Evolutionary conservation across 2,113 vertebrate genomes (phyloP).

Genomic region (Corythoichthys haematopterus): DNA sequence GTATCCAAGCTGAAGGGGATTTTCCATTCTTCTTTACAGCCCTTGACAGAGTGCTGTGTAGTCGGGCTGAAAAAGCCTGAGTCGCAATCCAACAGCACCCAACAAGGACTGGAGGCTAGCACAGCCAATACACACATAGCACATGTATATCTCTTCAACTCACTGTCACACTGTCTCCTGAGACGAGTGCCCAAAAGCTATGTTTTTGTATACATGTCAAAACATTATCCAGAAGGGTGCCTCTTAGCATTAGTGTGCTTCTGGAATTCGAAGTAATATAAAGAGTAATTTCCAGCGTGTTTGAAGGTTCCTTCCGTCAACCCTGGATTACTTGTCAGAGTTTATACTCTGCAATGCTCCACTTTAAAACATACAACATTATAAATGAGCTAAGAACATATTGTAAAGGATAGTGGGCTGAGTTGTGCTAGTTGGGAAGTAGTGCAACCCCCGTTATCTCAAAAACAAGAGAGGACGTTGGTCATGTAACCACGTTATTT

Average conservation of each 20-base stretch:
- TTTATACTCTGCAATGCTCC: neutral
- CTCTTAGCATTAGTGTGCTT: slow-evolving; percentile 54
- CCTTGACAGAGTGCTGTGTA: slow-evolving; percentile 51
- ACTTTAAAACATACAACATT: neutral
- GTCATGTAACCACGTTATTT: no score
- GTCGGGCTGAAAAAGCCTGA: slow-evolving; percentile 39
- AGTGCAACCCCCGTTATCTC: no score
- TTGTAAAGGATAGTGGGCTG: no score
- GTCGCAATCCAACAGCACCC: slow-evolving; percentile 69
- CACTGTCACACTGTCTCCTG: slow-evolving; percentile 55
- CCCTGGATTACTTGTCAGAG: neutral
- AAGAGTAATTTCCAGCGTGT: slow-evolving; percentile 23
- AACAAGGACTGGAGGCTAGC: slow-evolving; percentile 74
- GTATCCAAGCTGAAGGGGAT: slow-evolving; percentile 58
- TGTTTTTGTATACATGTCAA: slow-evolving; percentile 52
- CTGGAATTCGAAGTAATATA: slow-evolving; percentile 38
- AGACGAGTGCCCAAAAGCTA: slow-evolving; percentile 62
- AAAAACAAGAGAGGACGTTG: no score
- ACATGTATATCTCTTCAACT: slow-evolving; percentile 53
- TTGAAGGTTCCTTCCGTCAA: slow-evolving; percentile 30
- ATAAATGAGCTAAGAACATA: neutral
- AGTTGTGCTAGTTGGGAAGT: no score
- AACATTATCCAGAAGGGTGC: slow-evolving; percentile 50
- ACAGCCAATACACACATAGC: slow-evolving; percentile 46
- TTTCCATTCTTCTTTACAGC: slow-evolving; percentile 68